Evolutionary conservation across 1,140 invertebrate genomes (phyloP).

Genomic region (Drosophila willistoni): DNA sequence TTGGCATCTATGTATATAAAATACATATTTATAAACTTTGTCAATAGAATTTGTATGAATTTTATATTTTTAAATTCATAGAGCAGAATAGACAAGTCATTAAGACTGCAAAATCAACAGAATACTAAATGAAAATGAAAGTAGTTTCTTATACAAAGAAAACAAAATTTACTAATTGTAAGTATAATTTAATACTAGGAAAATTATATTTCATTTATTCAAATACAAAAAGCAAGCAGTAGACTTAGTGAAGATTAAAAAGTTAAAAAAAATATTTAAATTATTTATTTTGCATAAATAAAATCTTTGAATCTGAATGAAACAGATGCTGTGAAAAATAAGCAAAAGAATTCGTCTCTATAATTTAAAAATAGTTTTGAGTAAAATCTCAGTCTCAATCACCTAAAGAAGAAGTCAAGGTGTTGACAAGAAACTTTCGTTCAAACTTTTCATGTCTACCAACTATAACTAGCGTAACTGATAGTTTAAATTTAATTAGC

Average conservation of each 20-base stretch:
- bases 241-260: too few species aligned
- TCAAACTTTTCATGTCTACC: not conserved
- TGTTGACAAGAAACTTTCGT: not conserved
- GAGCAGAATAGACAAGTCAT: slow-evolving; percentile 3
- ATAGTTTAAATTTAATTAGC: not conserved
- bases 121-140: slow-evolving; percentile 1
- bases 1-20: not conserved
- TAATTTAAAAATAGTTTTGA: too few species aligned
- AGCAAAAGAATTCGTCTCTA: too few species aligned
- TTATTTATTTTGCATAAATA: too few species aligned
- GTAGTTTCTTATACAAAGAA: not conserved
- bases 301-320: too few species aligned
- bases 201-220: not conserved
- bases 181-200: not conserved
- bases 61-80: slow-evolving; percentile 2
- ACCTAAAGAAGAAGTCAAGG: not conserved
- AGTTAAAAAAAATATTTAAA: too few species aligned
- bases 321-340: too few species aligned
- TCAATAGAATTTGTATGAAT: not conserved
- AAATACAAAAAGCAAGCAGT: not conserved
- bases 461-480: not conserved
- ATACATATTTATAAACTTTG: slow-evolving; percentile 2
- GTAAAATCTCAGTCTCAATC: not conserved
- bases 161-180: not conserved
- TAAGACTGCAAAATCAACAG: not conserved